Evolutionary conservation across 2,113 vertebrate genomes (phyloP), one percentile per base, ranked within the genome.

Genomic region (Pteruthius melanotis): DNA sequence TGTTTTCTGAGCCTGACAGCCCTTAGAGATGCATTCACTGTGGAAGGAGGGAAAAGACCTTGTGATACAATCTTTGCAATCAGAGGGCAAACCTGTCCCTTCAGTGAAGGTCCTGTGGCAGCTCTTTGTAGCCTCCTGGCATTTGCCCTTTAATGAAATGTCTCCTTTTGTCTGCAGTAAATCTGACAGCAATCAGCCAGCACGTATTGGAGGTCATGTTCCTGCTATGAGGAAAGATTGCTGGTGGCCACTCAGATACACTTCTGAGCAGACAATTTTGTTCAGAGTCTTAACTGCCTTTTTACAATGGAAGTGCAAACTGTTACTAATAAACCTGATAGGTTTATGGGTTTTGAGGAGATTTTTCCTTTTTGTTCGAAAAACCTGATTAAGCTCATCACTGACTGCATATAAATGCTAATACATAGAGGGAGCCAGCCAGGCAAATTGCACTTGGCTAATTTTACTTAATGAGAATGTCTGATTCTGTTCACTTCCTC

Each of bases 401-500:
- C 63, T 76, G 71, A 26, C 65, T 85, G 90, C 86, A 68, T 79
- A 54, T 49, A 87, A 88, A 89, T 93, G 56, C 39, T 89, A 64
- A 89, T 79, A 66, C 40, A n/a, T 72, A 65, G 74, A 92, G 44
- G 30, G 74, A 89, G 70, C 42, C 54, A 84, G 83, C 83, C 66
- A 81, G 78, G 77, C 69, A 68, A 84, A 95, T 92, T 83, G 63
- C 59, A 83, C 66, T 85, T 89, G 53, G 78, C 78, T 97, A 72
- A 93, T 96, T 97, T 87, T 54, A 39, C 71, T 83, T 94, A 91
- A 95, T 91, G 68, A 93, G 83, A 88, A 54, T 86, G 82, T 84
- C 92, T 97, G 88, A 88, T 89, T 95, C 89, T 63, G 78, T 70
- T 93, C 86, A 39, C 86, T 92, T 93, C 68, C 80, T 95, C 0